Percentiles rank a stretch among this genome's conserved stretches.
These are phyloP conservation scores for Elysia crispata DNA, from an alignment of 2,888 invertebrate genomes.

Conservation along the genomic window DNA sequence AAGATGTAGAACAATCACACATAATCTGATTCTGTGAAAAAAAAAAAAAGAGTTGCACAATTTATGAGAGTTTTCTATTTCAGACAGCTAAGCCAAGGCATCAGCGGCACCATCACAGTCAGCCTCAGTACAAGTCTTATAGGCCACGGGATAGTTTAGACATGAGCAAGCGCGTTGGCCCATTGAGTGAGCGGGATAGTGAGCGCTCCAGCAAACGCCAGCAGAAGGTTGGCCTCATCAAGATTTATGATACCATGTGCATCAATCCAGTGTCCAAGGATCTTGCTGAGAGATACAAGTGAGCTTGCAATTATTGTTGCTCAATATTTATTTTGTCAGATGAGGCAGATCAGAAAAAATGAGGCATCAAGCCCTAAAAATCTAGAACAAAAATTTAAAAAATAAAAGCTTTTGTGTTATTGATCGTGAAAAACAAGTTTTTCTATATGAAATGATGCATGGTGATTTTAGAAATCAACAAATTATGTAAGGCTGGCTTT, in stretches of 20 bases:
- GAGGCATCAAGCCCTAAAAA: no score
- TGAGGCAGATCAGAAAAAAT: no score
- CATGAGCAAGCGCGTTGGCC: neutral
- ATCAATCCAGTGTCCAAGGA: slow-evolving; percentile 88
- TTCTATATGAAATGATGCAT: no score
- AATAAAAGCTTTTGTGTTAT: no score
- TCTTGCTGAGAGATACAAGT: slow-evolving; percentile 90
- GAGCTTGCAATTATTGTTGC: slow-evolving; percentile 63
- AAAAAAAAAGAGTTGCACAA: no score
- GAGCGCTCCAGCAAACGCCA: slow-evolving; percentile 58
- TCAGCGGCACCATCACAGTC: slow-evolving; percentile 34
- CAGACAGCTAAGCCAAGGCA: slow-evolving; percentile 40
- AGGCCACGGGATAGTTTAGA: slow-evolving; percentile 39
- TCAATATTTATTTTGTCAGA: no score
- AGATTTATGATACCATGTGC: slow-evolving; percentile 84
- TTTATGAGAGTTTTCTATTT: neutral
- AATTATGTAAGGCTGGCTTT: no score
- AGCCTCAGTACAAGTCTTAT: slow-evolving; percentile 26
- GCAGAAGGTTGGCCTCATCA: slow-evolving; percentile 80
- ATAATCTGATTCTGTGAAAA: no score
- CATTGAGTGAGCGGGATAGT: slow-evolving; percentile 37
- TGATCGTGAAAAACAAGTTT: no score
- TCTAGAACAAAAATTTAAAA: no score
- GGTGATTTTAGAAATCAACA: no score
- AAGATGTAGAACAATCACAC: no score